These are phyloP conservation scores for Sebastes oblongus DNA, from an alignment of 2,797 vertebrate genomes.

Conservation along the genomic window DNA sequence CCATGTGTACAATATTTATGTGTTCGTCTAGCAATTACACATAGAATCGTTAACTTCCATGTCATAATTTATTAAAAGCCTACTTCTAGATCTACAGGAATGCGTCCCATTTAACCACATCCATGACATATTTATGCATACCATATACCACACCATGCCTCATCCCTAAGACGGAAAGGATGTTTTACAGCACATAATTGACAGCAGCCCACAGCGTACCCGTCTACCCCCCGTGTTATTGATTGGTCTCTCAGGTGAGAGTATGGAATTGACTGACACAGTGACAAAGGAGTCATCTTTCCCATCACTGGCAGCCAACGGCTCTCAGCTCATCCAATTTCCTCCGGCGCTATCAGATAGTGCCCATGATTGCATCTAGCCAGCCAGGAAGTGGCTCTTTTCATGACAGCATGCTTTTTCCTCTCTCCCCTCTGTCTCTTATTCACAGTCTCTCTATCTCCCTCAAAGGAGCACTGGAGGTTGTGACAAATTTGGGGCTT, in stretches of 20 bases:
- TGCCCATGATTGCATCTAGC: slow-evolving; percentile 81
- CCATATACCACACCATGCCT: not conserved
- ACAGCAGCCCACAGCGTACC: slow-evolving; percentile 59
- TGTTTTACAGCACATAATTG: slow-evolving; percentile 69
- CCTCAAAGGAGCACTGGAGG: slow-evolving; percentile 72
- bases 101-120: not conserved
- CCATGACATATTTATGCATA: slow-evolving; percentile 29
- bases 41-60: not conserved
- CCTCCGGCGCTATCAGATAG: slow-evolving; percentile 82
- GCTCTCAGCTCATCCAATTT: slow-evolving; percentile 84
- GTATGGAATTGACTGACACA: slow-evolving; percentile 83
- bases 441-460: slow-evolving; percentile 65
- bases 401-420: slow-evolving; percentile 71
- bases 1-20: not conserved
- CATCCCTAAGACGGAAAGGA: slow-evolving; percentile 50
- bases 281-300: slow-evolving; percentile 87
- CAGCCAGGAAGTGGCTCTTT: slow-evolving; percentile 78
- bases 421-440: slow-evolving; percentile 10
- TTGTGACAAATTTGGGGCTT: slow-evolving; percentile 77
- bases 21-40: not conserved
- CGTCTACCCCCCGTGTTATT: slow-evolving; percentile 57
- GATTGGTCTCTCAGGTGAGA: slow-evolving; percentile 78
- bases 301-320: slow-evolving; percentile 80
- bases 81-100: not conserved
- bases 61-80: not conserved